Conservation (phyloP, 2,888 invertebrate species). For the Lymantria dispar region DNA sequence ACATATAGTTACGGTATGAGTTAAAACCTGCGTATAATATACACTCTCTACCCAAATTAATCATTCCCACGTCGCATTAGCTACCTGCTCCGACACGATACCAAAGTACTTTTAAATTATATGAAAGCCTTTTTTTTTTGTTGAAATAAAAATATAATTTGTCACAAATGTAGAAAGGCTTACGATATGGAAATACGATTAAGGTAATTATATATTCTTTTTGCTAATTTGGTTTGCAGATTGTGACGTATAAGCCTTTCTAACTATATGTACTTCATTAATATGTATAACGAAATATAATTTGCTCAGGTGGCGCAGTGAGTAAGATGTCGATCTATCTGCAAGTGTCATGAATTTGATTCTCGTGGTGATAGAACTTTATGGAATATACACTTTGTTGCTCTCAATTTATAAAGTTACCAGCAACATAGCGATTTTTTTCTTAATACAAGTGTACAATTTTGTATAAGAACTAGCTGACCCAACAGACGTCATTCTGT, state of each 20-base stretch:
- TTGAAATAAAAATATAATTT: conserved; percentile 9
- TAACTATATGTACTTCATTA: too few species aligned
- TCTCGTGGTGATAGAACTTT: too few species aligned
- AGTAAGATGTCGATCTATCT: too few species aligned
- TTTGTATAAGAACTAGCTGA: too few species aligned
- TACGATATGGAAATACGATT: conserved; percentile 6
- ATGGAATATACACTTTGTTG: too few species aligned
- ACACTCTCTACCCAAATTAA: conserved; percentile 25
- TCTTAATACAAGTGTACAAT: too few species aligned
- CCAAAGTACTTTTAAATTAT: conserved; percentile 30
- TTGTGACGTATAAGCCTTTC: background rate
- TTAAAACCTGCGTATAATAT: background rate
- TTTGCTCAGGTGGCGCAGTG: too few species aligned
- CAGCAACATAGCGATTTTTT: too few species aligned
- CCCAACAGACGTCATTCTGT: too few species aligned
- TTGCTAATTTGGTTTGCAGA: conserved; percentile 2
- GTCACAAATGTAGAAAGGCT: conserved; percentile 11
- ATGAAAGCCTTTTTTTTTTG: conserved; percentile 20
- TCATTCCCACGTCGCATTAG: conserved; percentile 39
- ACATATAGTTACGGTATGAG: background rate
- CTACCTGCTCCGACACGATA: conserved; percentile 27
- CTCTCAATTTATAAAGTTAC: too few species aligned
- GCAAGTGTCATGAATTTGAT: too few species aligned
- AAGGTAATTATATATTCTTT: conserved; percentile 2
- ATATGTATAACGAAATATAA: too few species aligned